Percentiles rank a stretch among this genome's conserved stretches.
Evolutionary conservation across 2,888 invertebrate species (phyloP).

Genomic region (Norana najaformis): DNA sequence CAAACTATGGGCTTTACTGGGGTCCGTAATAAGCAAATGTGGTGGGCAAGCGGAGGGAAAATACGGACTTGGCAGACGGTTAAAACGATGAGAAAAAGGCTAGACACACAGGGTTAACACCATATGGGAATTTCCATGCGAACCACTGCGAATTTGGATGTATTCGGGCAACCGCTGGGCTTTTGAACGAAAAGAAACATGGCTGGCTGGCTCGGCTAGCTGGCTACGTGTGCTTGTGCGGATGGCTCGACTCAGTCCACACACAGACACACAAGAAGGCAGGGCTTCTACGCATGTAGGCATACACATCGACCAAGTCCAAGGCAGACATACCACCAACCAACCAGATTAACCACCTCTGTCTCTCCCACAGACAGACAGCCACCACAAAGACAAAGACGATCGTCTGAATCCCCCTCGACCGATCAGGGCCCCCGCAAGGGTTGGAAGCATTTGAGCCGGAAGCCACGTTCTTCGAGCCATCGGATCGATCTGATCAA

Average conservation of each 20-base stretch:
- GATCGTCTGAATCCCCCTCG: constrained; percentile 10
- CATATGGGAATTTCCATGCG: constrained; percentile 6
- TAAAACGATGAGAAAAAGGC: not conserved
- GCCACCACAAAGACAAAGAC: constrained; percentile 7
- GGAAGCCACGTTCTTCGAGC: constrained; percentile 13
- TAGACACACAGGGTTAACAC: constrained; percentile 5
- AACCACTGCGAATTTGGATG: constrained; percentile 5
- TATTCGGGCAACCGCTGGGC: not conserved
- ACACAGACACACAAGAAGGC: constrained; percentile 13
- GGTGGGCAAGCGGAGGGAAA: not conserved
- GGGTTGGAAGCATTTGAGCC: not conserved
- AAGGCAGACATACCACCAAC: not conserved
- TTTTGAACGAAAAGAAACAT: not conserved
- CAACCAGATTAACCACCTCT: constrained; percentile 13
- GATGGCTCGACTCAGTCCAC: constrained; percentile 13
- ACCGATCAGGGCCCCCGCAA: not conserved
- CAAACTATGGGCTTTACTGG: not conserved
- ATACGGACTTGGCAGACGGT: not conserved
- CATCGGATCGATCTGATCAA: constrained; percentile 20
- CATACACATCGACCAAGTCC: constrained; percentile 13
- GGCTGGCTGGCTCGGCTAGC: constrained; percentile 1
- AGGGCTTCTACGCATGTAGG: constrained; percentile 7
- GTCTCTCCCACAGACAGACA: constrained; percentile 13
- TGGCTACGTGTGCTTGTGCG: constrained; percentile 7
- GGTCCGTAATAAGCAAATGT: not conserved